Conservation (phyloP, 2,113 vertebrate genomes). For the Marcusenius ussheri region DNA sequence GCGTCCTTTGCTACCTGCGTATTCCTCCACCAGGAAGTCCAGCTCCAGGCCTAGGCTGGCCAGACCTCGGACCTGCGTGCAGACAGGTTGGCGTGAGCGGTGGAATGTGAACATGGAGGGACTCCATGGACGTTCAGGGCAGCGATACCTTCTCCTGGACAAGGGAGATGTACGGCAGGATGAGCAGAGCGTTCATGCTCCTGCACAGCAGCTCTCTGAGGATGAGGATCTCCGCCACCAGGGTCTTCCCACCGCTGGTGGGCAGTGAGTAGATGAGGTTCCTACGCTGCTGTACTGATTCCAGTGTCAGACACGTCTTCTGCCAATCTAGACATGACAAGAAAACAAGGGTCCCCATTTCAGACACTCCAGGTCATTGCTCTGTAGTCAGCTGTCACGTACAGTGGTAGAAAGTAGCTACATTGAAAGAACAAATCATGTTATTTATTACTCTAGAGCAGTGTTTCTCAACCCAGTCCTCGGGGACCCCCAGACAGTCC, state of each 20-base stretch:
- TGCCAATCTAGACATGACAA: constrained; percentile 75
- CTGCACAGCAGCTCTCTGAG: constrained; percentile 84
- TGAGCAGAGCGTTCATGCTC: constrained; percentile 80
- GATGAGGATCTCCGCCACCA: constrained; percentile 92
- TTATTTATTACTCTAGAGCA: background rate
- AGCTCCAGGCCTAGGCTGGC: constrained; percentile 82
- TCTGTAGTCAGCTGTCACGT: background rate
- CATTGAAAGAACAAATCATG: background rate
- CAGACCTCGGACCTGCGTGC: constrained; percentile 73
- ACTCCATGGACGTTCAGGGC: background rate
- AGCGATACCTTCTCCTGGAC: constrained; percentile 89
- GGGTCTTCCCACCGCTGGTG: constrained; percentile 91
- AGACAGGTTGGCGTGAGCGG: background rate
- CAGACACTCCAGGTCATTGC: background rate
- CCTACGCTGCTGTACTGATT: constrained; percentile 72
- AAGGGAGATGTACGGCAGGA: constrained; percentile 87
- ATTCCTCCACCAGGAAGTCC: constrained; percentile 92
- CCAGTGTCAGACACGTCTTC: constrained; percentile 79
- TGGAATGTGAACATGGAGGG: no score
- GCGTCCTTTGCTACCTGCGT: constrained; percentile 87
- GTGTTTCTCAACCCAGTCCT: no score
- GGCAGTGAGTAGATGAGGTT: constrained; percentile 95
- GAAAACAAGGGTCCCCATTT: background rate
- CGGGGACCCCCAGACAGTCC: no score
- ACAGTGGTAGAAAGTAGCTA: background rate